Evolutionary conservation across 2,888 invertebrate species (phyloP), one percentile per base, ranked within the genome.

Genomic region (Pterostichus madidus): DNA sequence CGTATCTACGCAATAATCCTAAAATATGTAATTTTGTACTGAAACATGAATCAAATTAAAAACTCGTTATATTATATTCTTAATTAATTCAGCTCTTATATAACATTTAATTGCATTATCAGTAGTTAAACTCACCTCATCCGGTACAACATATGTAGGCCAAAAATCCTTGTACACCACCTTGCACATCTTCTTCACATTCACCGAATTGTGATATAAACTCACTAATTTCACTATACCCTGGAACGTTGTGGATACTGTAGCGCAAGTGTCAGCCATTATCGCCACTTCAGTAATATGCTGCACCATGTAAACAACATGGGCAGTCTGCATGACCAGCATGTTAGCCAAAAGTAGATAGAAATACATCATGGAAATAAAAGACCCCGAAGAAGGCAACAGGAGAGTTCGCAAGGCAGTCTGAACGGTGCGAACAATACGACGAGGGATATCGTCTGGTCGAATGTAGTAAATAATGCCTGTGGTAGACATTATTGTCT

Each of bases 241-340:
- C 56, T 83, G 82, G 49, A 83, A 83, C 7, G 82, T 83, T 2
- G 82, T 83, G 7, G 82, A 83, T 7, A 83, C 82, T 17, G 82
- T 83, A n/a, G 82, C 53, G 64, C 82, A 83, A 15, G 82, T 83
- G 61, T 83, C 77, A 0, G 82, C 82, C 82, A 83, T 83, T 77
- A 24, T 77, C 7, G 46, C 52, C 8, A 83, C 64, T 52, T 83
- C 77, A 17, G 61, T 83, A 3, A 83, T 76, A 76, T 83, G 64
- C 7, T 24, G 7, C 7, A 83, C n/a, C 82, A 83, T 83, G 32
- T 76, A 83, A 13, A 53, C 59, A 0, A 83, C 77, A 49, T 83
- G 82, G 61, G 82, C 82, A 6, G 32, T 24, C 32, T 83, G 76
- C 82, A 83, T 83, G 5, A 83, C 15, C 13, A 77, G 10, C 64